These are phyloP conservation scores for Podiceps cristatus DNA, from an alignment of 2,113 vertebrate genomes.

Conservation along the genomic window DNA sequence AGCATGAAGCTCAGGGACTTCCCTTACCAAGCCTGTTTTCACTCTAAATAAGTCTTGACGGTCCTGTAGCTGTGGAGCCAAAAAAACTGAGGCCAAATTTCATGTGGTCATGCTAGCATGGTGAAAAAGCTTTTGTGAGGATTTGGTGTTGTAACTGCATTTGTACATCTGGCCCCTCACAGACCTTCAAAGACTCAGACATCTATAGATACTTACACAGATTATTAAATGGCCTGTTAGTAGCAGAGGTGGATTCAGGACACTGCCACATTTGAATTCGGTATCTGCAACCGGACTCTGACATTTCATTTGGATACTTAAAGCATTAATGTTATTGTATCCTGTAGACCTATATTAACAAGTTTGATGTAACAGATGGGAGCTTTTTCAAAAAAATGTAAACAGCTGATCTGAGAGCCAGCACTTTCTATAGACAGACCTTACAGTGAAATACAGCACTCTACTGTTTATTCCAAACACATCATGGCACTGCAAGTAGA, in stretches of 20 bases:
- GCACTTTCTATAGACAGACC: slow-evolving; percentile 63
- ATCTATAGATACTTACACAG: slow-evolving; percentile 33
- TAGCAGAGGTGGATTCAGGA: slow-evolving; percentile 72
- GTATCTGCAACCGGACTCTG: slow-evolving; percentile 44
- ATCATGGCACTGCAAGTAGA: background rate
- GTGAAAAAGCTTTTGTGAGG: slow-evolving; percentile 61
- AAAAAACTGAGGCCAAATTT: slow-evolving; percentile 42
- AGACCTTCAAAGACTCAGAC: slow-evolving; percentile 53
- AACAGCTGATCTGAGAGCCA: slow-evolving; percentile 67
- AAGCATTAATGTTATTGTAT: slow-evolving; percentile 72
- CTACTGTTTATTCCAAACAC: slow-evolving; percentile 60
- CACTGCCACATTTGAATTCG: slow-evolving; percentile 49
- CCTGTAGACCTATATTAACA: slow-evolving; percentile 66
- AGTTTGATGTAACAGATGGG: slow-evolving; percentile 74
- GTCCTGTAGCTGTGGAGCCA: background rate
- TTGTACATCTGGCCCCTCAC: slow-evolving; percentile 66
- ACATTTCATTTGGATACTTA: slow-evolving; percentile 70
- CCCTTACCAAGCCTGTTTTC: slow-evolving; percentile 23
- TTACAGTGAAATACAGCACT: slow-evolving; percentile 53
- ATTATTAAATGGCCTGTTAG: slow-evolving; percentile 71
- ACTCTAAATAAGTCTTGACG: slow-evolving; percentile 35
- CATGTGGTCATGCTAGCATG: slow-evolving; percentile 2
- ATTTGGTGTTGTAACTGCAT: slow-evolving; percentile 62
- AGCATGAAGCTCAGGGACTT: background rate
- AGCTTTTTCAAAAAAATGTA: slow-evolving; percentile 71